These are phyloP conservation scores for Typhlomys cinereus DNA, from an alignment of 2,113 vertebrate genomes.

Conservation along the genomic window DNA sequence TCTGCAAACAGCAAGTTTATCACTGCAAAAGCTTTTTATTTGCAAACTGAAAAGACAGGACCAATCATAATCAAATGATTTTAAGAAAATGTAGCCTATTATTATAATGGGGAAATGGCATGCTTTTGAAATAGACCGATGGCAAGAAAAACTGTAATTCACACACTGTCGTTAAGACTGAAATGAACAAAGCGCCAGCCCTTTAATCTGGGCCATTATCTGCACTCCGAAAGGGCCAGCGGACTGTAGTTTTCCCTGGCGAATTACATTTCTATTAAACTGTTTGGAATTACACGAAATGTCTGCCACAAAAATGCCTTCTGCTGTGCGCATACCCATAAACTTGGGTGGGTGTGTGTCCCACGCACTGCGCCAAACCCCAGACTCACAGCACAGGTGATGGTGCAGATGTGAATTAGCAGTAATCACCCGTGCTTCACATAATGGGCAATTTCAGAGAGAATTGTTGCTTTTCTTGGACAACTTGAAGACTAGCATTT, in stretches of 20 bases:
- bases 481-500: constrained; percentile 23
- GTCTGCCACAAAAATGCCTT: constrained; percentile 59
- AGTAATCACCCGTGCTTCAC: constrained; percentile 44
- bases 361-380: not conserved
- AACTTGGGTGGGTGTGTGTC: not conserved
- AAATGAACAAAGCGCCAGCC: constrained; percentile 67
- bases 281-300: constrained; percentile 73
- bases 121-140: constrained; percentile 56
- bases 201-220: constrained; percentile 76
- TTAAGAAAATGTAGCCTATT: constrained; percentile 75
- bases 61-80: constrained; percentile 74
- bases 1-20: constrained; percentile 26
- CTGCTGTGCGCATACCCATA: not conserved
- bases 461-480: constrained; percentile 47
- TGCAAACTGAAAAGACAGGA: constrained; percentile 52
- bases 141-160: constrained; percentile 71
- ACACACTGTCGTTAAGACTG: constrained; percentile 31
- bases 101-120: constrained; percentile 71
- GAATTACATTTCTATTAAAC: constrained; percentile 78
- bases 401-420: constrained; percentile 47
- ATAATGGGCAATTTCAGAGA: constrained; percentile 65
- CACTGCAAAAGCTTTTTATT: not conserved
- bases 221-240: constrained; percentile 59
- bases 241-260: constrained; percentile 57
- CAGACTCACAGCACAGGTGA: not conserved